phyloP scores from a whole-genome alignment of 2,797 vertebrate species.

The Poecilia wingei region DNA sequence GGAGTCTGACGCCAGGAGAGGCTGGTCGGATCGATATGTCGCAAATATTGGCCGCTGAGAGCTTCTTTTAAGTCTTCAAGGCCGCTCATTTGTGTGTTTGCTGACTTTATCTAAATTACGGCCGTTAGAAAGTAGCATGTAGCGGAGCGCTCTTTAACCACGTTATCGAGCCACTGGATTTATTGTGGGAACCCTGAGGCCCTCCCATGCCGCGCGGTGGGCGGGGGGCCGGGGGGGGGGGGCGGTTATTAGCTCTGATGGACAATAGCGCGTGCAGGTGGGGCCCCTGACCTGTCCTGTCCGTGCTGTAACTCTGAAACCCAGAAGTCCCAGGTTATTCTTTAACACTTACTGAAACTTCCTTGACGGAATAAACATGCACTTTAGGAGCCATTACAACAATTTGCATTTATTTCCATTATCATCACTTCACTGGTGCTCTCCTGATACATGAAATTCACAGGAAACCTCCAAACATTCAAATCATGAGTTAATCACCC shows the following conservation, averaged over 20 bases:
- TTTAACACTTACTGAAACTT: slow-evolving; percentile 46
- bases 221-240: too few relatives aligned
- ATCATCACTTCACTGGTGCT: background rate
- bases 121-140: slow-evolving; percentile 72
- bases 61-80: slow-evolving; percentile 78
- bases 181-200: background rate
- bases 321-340: slow-evolving; percentile 42
- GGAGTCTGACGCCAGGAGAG: slow-evolving; percentile 73
- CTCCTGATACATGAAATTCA: slow-evolving; percentile 24
- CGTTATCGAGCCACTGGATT: background rate
- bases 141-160: slow-evolving; percentile 29
- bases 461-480: slow-evolving; percentile 46
- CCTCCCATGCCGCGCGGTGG: too few relatives aligned
- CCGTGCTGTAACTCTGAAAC: slow-evolving; percentile 24
- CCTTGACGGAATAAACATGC: slow-evolving; percentile 5
- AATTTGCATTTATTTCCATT: slow-evolving; percentile 34
- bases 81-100: slow-evolving; percentile 59
- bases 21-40: slow-evolving; percentile 81
- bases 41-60: slow-evolving; percentile 80
- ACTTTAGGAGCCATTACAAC: slow-evolving; percentile 21
- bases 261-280: background rate
- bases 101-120: slow-evolving; percentile 70
- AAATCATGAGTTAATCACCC: slow-evolving; percentile 63
- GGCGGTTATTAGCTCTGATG: background rate
- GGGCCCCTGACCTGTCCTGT: background rate